Percentiles rank a stretch among this genome's conserved stretches.
Conservation (phyloP, 2,113 vertebrate species). For the Petroica traversi region DNA sequence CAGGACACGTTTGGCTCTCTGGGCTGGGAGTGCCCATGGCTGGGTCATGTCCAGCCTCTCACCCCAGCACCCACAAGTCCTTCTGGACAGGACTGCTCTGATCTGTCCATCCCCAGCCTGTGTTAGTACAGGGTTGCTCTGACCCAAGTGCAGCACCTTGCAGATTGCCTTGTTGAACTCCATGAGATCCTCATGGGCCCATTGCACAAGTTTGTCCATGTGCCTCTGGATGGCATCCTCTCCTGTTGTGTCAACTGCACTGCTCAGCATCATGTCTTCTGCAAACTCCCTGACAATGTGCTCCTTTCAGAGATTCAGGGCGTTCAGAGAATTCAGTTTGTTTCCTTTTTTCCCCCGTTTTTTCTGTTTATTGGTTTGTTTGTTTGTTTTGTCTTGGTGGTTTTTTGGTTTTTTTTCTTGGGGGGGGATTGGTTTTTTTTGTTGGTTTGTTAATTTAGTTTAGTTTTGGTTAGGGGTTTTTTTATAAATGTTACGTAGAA, state of each 20-base stretch:
- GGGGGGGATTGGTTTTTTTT: not conserved
- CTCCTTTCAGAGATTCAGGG: not conserved
- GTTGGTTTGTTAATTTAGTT: not conserved
- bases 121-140: too few species aligned
- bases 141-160: not conserved
- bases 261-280: not conserved
- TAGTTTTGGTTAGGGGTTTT: not conserved
- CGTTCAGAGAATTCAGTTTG: not conserved
- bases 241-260: not conserved
- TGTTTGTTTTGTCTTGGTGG: not conserved
- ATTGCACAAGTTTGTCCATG: not conserved
- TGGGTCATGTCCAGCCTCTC: not conserved
- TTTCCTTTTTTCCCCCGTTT: too few species aligned
- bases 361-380: not conserved
- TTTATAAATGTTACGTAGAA: not conserved
- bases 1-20: not conserved
- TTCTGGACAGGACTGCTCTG: not conserved
- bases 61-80: rapidly evolving
- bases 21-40: not conserved
- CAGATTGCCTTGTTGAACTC: not conserved
- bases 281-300: not conserved
- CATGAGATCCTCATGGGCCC: not conserved
- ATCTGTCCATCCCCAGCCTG: too few species aligned
- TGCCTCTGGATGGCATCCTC: not conserved
- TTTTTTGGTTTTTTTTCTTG: not conserved